Base-by-base conservation (phyloP, 1,140 invertebrate genomes). In the Pemphigus obesinymphae region DNA sequence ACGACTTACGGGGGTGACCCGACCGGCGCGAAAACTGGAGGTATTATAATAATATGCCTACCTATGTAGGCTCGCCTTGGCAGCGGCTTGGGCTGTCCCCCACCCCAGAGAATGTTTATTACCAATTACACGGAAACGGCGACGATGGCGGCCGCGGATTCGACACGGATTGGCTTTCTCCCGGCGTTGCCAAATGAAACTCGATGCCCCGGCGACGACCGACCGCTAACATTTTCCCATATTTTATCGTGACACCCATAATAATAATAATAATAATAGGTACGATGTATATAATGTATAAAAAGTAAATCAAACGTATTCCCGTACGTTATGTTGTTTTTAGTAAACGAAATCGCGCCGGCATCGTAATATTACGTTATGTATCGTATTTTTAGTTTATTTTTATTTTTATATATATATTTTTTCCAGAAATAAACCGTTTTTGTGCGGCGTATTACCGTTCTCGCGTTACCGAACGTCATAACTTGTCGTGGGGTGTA, bases 151-250 rank as follows among this genome's bases (percentile, higher is more conserved):
- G 73, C 31, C 20, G 34, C 50, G 34, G 50, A 61, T 80, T 43
- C 75, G 55, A 61, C 75, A 80, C 75, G 75, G 75, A 80, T 80
- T 80, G 75, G 75, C 75, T 61, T 80, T 80, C 75, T 40, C 53
- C 31, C 20, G 40, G 3, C 8, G 43, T 76, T 7, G 73, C 73
- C 73, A 76, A 76, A 76, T n/a, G 73, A 55, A 76, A 76, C 31
- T 40, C 31, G 73, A 76, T 55, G 73, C 73, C 29, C 53, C 40
- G n/a, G 53, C 20, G 8, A 23, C 50, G 50, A n/a, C 48, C 13
- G n/a, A n/a, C n/a, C n/a, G n/a, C n/a, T n/a, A n/a, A n/a, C n/a
- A n/a, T n/a, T n/a, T n/a, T n/a, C n/a, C n/a, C n/a, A 63, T 63
- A 34, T 34, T 15, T 20, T 17, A 63, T 26, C n/a, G 53, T 61